Evolutionary conservation across 2,888 invertebrate species (phyloP).

Genomic region (Cataglyphis albicans): DNA sequence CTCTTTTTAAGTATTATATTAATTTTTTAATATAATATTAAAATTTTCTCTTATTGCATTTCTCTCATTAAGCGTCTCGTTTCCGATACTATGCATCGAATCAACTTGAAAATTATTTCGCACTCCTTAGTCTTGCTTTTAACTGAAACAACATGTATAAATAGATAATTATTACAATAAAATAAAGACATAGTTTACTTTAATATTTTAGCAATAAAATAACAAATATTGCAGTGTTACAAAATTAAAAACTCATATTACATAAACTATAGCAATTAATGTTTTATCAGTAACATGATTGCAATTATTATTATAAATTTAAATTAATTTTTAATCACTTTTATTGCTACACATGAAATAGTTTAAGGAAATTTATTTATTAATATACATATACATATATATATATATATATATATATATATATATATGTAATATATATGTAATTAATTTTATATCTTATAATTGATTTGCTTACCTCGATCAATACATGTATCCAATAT

Average conservation of each 20-base stretch:
- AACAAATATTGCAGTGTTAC: neutral
- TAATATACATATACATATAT: neutral
- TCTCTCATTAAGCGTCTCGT: no score
- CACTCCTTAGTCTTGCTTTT: constrained; percentile 19
- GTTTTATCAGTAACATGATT: neutral
- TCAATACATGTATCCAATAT: neutral
- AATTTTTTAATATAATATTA: neutral
- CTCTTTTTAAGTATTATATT: neutral
- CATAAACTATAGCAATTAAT: neutral
- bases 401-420: no score
- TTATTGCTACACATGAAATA: neutral
- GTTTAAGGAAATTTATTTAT: neutral
- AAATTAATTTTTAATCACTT: neutral
- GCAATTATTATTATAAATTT: constrained; percentile 4
- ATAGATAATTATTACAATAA: neutral
- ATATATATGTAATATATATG: neutral
- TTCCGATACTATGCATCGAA: neutral
- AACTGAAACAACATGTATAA: constrained; percentile 9
- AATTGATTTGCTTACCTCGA: constrained; percentile 3
- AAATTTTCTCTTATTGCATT: neutral
- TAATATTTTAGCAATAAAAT: neutral
- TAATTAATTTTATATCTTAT: neutral
- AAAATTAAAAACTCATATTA: neutral
- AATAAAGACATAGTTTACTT: no score
- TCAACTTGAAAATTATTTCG: neutral